These are phyloP conservation scores for Hestina assimilis DNA, from an alignment of 1,140 invertebrate species.

Conservation along the genomic window DNA sequence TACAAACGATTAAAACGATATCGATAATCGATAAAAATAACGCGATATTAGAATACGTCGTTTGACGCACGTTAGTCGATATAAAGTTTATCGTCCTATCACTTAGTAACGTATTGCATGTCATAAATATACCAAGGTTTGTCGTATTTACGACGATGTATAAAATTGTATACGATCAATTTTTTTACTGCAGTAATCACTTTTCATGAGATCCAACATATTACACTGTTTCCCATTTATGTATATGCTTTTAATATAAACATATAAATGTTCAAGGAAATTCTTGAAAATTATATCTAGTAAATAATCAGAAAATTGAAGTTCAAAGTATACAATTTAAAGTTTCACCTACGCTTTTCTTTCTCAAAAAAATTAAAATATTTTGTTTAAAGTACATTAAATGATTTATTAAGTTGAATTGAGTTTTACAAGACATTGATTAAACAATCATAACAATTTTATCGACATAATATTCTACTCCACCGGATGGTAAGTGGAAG, in stretches of 20 bases:
- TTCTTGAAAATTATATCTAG: no score
- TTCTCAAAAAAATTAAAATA: no score
- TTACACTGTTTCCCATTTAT: background rate
- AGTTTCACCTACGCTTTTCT: no score
- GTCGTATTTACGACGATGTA: conserved; percentile 51
- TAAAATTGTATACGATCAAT: conserved; percentile 35
- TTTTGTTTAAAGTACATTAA: no score
- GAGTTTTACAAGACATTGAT: no score
- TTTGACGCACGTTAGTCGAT: conserved; percentile 29
- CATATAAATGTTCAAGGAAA: conserved; percentile 3
- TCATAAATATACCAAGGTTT: conserved; percentile 48
- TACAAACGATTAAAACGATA: conserved; percentile 2
- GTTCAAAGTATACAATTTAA: no score
- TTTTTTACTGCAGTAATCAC: conserved; percentile 44
- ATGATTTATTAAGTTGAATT: no score
- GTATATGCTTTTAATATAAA: background rate
- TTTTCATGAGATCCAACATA: conserved; percentile 27
- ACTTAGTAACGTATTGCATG: conserved; percentile 47
- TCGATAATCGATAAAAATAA: background rate
- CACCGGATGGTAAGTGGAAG: no score
- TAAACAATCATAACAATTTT: no score
- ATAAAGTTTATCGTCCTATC: conserved; percentile 56
- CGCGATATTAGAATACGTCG: conserved; percentile 2
- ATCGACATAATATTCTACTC: no score
- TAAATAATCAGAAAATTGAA: no score